These are phyloP conservation scores for Cataglyphis rosenhaueri DNA, from an alignment of 2,888 invertebrate species.

Conservation along the genomic window DNA sequence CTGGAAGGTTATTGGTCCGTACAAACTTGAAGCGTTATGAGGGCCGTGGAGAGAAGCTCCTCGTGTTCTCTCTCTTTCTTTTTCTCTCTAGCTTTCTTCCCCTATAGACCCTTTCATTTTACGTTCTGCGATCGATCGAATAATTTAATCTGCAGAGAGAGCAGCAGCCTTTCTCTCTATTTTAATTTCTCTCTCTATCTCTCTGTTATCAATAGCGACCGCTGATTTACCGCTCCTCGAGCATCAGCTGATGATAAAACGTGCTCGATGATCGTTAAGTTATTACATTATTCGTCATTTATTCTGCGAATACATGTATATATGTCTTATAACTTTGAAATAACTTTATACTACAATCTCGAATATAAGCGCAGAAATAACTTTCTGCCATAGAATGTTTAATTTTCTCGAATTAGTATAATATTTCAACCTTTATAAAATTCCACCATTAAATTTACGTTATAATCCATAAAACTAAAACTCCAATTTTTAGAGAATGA, in stretches of 20 bases:
- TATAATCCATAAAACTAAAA: conserved; percentile 6
- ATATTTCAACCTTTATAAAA: neutral
- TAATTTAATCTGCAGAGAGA: conserved; percentile 72
- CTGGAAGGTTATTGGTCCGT: conserved; percentile 66
- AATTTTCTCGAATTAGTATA: neutral
- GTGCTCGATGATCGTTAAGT: conserved; percentile 19
- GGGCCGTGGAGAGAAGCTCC: conserved; percentile 34
- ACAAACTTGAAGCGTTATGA: conserved; percentile 56
- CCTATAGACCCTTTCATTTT: conserved; percentile 62
- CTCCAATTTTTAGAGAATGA: neutral
- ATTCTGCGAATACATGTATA: neutral
- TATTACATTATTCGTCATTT: conserved; percentile 19
- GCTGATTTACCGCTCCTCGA: conserved; percentile 35
- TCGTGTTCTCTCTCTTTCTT: neutral
- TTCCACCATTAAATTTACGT: neutral
- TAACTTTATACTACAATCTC: conserved; percentile 1
- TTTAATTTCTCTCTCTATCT: conserved; percentile 31
- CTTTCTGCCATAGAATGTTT: neutral
- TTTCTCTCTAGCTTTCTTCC: conserved; percentile 45
- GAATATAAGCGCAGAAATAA: neutral
- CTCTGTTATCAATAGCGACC: conserved; percentile 41
- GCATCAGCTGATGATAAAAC: neutral
- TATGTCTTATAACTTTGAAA: neutral
- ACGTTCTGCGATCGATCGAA: conserved; percentile 69
- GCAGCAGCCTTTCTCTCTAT: conserved; percentile 52